Base-by-base conservation (phyloP, 2,888 invertebrate species). In the Lamellibrachia columna region DNA sequence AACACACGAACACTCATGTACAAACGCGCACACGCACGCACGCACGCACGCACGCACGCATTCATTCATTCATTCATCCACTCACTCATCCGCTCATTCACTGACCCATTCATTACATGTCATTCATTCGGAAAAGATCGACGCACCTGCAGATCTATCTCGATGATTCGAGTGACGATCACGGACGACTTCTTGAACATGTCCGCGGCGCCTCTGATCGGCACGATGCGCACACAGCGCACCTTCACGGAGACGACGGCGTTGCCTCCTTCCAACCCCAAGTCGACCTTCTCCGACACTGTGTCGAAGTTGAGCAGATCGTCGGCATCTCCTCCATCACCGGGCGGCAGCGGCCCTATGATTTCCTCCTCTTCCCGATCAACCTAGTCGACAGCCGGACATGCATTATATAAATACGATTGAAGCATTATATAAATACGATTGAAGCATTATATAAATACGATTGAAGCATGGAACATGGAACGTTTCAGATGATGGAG, bases 141-240 rank as follows among this genome's bases (percentile, higher is more conserved):
- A 53, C 58, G 15, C 40, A 91, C 91, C 91, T 91, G 91, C 52
- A 96, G 94, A 94, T 96, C 96, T n/a, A 96, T 95, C 93, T 96
- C 96, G 91, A 96, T 96, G 40, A 95, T 94, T 6, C 96, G 93
- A 8, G 96, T 96, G 9, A 96, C 96, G 90, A 96, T 96, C 53
- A 96, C 96, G 55, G 96, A 95, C 52, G 95, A 96, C 94, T 96
- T 96, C 92, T 96, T 94, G 95, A 96, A 96, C 92, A 96, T 95
- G 93, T 96, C 96, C 92, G 95, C 95, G 91, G 95, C 95, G 8
- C 95, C 95, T 92, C 96, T 95, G 40, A 96, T 95, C 6, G 96
- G 96, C 4, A 96, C 95, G 90, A 96, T 95, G 40, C 96, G 94
- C 93, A 96, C 96, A 28, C 96, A 96, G 15, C 96, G 95, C 53